A percentile compares a stretch with the other conserved stretches of the same genome.
Conservation (phyloP, 1,140 invertebrate species). For the Andricus grossulariae region DNA sequence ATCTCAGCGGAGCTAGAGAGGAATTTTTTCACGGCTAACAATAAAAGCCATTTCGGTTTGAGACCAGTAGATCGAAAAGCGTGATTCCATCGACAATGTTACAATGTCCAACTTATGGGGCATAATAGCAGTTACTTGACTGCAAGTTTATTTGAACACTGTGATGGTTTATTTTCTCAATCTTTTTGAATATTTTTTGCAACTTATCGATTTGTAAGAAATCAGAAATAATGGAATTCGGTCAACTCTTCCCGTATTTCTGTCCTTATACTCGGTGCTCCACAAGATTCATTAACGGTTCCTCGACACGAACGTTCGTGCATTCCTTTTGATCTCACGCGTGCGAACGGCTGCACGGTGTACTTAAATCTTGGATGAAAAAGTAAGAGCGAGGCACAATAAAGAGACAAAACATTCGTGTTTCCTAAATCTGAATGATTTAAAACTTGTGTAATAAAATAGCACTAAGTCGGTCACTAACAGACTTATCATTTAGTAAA, state of each 20-base stretch:
- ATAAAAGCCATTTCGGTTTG: too few relatives aligned
- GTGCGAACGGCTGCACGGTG: constrained; percentile 60
- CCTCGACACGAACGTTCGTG: constrained; percentile 61
- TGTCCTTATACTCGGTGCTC: constrained; percentile 43
- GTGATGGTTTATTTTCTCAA: constrained; percentile 42
- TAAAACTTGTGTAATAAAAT: constrained; percentile 30
- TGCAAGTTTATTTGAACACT: too few relatives aligned
- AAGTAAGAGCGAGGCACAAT: constrained; percentile 40
- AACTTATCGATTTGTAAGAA: too few relatives aligned
- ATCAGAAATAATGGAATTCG: neutral
- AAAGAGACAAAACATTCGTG: constrained; percentile 17
- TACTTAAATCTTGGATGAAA: constrained; percentile 54
- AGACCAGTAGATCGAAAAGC: too few relatives aligned
- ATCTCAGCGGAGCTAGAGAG: too few relatives aligned
- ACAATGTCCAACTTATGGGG: too few relatives aligned
- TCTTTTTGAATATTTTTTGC: too few relatives aligned
- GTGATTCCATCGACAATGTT: too few relatives aligned
- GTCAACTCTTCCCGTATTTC: constrained; percentile 18
- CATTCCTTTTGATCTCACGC: constrained; percentile 59
- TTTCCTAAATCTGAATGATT: constrained; percentile 5
- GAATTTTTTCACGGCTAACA: too few relatives aligned
- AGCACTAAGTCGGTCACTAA: neutral
- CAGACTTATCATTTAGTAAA: constrained; percentile 47
- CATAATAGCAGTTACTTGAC: too few relatives aligned
- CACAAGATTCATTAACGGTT: constrained; percentile 72